These are phyloP conservation scores for Lutraria rhynchaena DNA, from an alignment of 1,140 invertebrate genomes.

Conservation along the genomic window DNA sequence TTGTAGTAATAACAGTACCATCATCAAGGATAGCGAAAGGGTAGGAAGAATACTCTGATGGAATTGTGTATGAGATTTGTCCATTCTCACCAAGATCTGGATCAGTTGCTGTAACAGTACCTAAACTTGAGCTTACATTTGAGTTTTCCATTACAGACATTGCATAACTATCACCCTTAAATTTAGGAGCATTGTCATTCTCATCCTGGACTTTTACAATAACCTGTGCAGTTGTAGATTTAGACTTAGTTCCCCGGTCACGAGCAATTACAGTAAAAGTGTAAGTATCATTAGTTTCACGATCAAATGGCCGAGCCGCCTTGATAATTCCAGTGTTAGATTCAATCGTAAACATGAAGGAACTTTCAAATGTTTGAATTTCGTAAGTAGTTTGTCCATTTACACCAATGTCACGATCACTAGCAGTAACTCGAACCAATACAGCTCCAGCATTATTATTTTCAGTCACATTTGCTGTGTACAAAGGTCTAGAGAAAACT, in stretches of 20 bases:
- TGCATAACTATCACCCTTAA: constrained; percentile 78
- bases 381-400: constrained; percentile 69
- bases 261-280: constrained; percentile 59
- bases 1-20: constrained; percentile 51
- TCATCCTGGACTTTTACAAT: constrained; percentile 86
- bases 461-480: constrained; percentile 65
- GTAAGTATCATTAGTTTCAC: constrained; percentile 61
- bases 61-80: constrained; percentile 69
- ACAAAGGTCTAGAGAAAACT: constrained; percentile 60
- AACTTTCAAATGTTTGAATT: constrained; percentile 35
- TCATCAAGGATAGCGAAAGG: constrained; percentile 62
- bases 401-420: constrained; percentile 70
- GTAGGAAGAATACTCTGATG: constrained; percentile 83
- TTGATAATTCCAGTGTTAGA: constrained; percentile 65
- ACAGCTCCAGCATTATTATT: constrained; percentile 66
- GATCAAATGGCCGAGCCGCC: constrained; percentile 62
- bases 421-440: constrained; percentile 70
- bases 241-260: constrained; percentile 78
- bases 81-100: constrained; percentile 64
- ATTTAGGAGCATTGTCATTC: constrained; percentile 94
- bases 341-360: constrained; percentile 67
- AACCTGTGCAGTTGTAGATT: constrained; percentile 87
- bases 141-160: constrained; percentile 57
- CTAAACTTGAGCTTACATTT: constrained; percentile 58
- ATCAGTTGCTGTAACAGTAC: constrained; percentile 63